phyloP scores from a whole-genome alignment of 2,797 vertebrate genomes.

The Brotula barbata region DNA sequence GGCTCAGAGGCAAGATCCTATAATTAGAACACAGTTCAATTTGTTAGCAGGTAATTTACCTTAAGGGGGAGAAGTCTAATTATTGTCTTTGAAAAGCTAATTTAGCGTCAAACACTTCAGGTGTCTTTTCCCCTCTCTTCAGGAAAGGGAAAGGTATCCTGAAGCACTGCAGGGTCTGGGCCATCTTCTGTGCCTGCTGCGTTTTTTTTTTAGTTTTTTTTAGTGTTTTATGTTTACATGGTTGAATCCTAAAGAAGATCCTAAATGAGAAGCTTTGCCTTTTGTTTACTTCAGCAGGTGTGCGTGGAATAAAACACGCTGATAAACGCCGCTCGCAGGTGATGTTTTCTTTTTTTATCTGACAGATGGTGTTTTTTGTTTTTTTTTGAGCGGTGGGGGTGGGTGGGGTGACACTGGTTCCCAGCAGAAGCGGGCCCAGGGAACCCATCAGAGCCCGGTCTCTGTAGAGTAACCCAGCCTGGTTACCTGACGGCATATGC shows the following conservation, averaged over 20 bases:
- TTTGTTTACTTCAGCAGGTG: constrained; percentile 65
- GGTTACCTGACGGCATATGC: constrained; percentile 81
- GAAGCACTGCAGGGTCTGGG: constrained; percentile 62
- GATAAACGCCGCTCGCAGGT: constrained; percentile 76
- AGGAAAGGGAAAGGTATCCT: constrained; percentile 77
- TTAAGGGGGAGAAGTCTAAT: constrained; percentile 84
- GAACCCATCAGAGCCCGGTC: constrained; percentile 77
- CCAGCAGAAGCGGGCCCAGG: constrained; percentile 82
- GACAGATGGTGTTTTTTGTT: constrained; percentile 92
- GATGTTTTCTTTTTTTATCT: constrained; percentile 57
- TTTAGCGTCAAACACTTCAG: constrained; percentile 85
- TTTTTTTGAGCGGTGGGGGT: no score
- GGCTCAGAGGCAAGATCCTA: constrained; percentile 78
- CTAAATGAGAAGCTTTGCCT: constrained; percentile 33
- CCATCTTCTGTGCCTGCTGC: constrained; percentile 47
- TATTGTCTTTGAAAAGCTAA: constrained; percentile 87
- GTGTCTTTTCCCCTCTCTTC: constrained; percentile 78
- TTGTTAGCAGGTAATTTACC: constrained; percentile 87
- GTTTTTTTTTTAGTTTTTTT: no score
- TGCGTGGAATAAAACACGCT: constrained; percentile 48
- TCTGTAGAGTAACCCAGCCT: constrained; percentile 76
- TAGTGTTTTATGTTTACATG: constrained; percentile 65
- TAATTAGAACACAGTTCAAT: constrained; percentile 87
- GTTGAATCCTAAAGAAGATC: constrained; percentile 52
- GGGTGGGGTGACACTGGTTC: constrained; percentile 80